Evolutionary conservation across 2,888 invertebrate species (phyloP).

Genomic region (Dasypogon diadema): DNA sequence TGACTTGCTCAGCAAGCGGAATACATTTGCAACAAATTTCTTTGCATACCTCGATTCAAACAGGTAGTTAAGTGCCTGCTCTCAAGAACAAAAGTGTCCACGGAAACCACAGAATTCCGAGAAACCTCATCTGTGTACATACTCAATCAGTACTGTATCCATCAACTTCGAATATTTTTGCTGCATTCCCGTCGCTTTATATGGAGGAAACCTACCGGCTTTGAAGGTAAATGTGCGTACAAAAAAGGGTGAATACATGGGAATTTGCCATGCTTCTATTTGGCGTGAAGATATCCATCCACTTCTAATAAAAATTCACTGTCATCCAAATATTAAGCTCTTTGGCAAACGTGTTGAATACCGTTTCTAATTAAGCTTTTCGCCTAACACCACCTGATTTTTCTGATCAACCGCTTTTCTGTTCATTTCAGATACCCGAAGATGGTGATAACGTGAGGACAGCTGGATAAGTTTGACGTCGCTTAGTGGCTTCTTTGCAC

Average conservation of each 20-base stretch:
- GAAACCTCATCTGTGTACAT: constrained; percentile 35
- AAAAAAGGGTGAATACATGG: background rate
- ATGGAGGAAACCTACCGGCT: background rate
- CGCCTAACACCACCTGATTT: constrained; percentile 9
- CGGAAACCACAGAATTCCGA: constrained; percentile 19
- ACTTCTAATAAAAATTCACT: background rate
- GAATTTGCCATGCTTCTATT: background rate
- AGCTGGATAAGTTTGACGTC: constrained; percentile 22
- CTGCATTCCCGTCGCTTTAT: background rate
- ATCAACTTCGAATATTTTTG: background rate
- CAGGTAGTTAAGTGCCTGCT: constrained; percentile 32
- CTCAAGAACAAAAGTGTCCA: background rate
- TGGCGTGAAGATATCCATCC: background rate
- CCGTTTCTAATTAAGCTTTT: constrained; percentile 38
- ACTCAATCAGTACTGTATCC: background rate
- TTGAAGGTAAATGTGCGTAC: constrained; percentile 1
- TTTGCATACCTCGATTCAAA: constrained; percentile 20
- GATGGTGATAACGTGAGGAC: constrained; percentile 52
- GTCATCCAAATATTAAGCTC: constrained; percentile 10
- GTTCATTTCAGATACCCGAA: constrained; percentile 45
- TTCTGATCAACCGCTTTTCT: constrained; percentile 26
- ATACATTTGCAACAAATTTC: background rate
- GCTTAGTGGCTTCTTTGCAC: constrained; percentile 1
- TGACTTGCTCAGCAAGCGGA: background rate
- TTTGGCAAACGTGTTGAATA: constrained; percentile 15